These are phyloP conservation scores for Gallirallus australis DNA, from an alignment of 2,797 vertebrate species.

Conservation along the genomic window DNA sequence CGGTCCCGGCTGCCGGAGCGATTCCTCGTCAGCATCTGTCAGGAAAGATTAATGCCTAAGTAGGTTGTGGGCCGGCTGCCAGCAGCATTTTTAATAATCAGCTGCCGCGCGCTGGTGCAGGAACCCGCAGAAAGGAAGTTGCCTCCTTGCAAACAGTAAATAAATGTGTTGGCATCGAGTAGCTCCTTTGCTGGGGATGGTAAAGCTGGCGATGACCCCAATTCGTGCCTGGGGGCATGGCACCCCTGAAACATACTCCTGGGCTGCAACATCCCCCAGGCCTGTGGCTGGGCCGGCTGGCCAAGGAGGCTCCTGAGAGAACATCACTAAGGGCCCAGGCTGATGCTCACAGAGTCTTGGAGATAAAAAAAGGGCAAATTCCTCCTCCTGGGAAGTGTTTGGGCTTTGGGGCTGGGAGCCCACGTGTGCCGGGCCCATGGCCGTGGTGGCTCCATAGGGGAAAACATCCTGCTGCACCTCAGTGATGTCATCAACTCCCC, in stretches of 20 bases:
- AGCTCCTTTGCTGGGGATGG: neutral
- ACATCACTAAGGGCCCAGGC: neutral
- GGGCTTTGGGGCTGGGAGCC: neutral
- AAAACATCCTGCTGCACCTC: neutral
- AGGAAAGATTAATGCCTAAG: constrained; percentile 66
- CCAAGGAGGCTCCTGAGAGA: neutral
- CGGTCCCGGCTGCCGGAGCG: neutral
- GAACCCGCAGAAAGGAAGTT: constrained; percentile 7
- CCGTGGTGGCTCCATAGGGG: neutral
- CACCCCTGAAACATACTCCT: neutral
- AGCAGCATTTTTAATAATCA: constrained; percentile 73
- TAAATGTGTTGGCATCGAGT: neutral
- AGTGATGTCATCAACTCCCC: fast-evolving
- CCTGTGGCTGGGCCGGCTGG: fast-evolving
- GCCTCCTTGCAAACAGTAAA: neutral
- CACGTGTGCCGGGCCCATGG: fast-evolving
- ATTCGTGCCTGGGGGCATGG: neutral
- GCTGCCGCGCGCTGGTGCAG: constrained; percentile 9
- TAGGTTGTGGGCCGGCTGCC: constrained; percentile 59
- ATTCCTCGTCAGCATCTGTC: constrained; percentile 68
- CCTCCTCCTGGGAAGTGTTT: neutral
- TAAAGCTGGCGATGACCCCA: neutral
- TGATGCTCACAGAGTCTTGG: neutral
- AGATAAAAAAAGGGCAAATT: neutral
- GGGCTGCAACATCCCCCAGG: neutral